Base-by-base conservation (phyloP, 2,797 vertebrate species). In the Eleutherodactylus coqui region DNA sequence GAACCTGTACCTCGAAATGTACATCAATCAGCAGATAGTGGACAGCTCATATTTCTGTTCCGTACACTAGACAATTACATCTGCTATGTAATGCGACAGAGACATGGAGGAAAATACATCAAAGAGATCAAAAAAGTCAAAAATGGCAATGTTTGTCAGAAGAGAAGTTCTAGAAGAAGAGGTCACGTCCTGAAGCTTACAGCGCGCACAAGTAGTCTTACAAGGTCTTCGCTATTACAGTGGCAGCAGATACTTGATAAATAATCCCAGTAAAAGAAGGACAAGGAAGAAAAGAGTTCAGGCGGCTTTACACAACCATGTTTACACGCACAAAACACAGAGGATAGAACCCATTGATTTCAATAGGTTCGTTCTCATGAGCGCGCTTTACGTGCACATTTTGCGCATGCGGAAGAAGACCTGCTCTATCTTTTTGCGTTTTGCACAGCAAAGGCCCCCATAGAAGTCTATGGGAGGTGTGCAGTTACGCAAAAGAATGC, bases 21-120 rank as follows among this genome's bases (percentile, higher is more conserved):
- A 80, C 58, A 64, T 80, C 78, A 80, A 64, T 80, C 78, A 80
- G 34, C 41, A 64, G 34, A 64, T 47, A 80, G 41, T 38, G 78
- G 78, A 64, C 41, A 64, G 78, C 58, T 80, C 58, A 64, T 21
- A 80, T 80, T 62, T 80, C 78, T 45, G 53, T 32, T 47, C 34
- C 34, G 17, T 64, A 27, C 36, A 29, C 45, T 32, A 47, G n/a
- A 64, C 78, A 47, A 43, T 62, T 60, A 43, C 75, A 51, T 76
- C 49, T 34, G 27, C 77, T 43, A 79, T 43, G 38, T 47, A 64
- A 80, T 19, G 78, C 41, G 64, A 80, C 21, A 64, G 58, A 43
- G 41, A 64, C 16, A 64, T 64, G 38, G 29, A 62, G 41, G 29
- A 29, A 41, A 79, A 80, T 47, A 34, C 78, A 80, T 64, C 58